Evolutionary conservation across 2,888 invertebrate species (phyloP), one percentile per base, ranked within the genome.

Genomic region (Crioceris asparagi): DNA sequence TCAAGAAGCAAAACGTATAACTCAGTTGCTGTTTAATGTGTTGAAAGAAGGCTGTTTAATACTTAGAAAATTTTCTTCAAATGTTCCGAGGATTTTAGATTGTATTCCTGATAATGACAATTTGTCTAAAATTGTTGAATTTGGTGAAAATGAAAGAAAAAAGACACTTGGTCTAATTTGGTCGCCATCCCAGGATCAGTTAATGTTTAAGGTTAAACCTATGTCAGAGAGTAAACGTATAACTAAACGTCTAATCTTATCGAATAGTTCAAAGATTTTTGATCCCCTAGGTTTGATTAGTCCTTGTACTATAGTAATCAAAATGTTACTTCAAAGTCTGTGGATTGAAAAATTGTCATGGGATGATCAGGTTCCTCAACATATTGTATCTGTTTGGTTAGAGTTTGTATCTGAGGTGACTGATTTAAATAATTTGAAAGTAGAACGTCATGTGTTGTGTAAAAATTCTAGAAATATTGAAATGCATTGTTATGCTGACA

Each of bases 241-340:
- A 11, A 25, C 25, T 3, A 25, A 25, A 25, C 3, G 25, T 11
- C 11, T 11, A 14, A 39, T 40, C 25, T 19, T 46, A 16, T 40
- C 46, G 8, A 27, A n/a, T 4, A 41, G 35, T 30, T 23, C 39
- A 4, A 35, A 46, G 34, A 32, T 48, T 7, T 48, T 45, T 35
- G 49, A 49, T 15, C 45, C 44, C n/a, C n/a, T n/a, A n/a, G n/a
- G n/a, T n/a, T n/a, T n/a, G n/a, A 1, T 17, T 48, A 39, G 42
- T 31, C 42, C 40, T 5, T 43, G 39, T 31, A 45, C 44, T 5
- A 44, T 48, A n/a, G n/a, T n/a, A n/a, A 21, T 16, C 7, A 50
- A 49, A 35, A 46, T 47, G 16, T 8, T 47, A 8, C 21, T 44
- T 12, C 46, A 45, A 25, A 15, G 38, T 12, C 17, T 44, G 23